Evolutionary conservation across 2,888 invertebrate species (phyloP), one percentile per base, ranked within the genome.

Genomic region (Trissolcus brochymenae): DNA sequence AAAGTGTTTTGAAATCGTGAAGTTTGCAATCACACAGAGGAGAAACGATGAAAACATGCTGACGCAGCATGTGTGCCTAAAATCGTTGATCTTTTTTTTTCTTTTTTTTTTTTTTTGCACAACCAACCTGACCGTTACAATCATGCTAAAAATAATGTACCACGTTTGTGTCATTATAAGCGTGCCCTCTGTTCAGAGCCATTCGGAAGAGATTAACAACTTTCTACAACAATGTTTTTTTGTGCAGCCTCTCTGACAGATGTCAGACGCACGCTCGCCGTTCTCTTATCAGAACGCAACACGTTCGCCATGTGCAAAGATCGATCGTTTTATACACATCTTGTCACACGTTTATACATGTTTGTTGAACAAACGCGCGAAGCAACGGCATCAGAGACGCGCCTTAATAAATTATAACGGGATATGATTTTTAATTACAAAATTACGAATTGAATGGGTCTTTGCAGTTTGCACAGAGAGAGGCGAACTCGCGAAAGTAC

Each of bases 371-470:
- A 43, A 19, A 19, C 3, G 21, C 3, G 21, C 17, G 49, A 3
- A 57, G 55, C 17, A 70, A 56, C 25, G 35, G 49, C 55, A n/a
- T n/a, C n/a, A n/a, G n/a, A 25, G 53, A 7, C 51, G 70, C 56
- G 62, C 16, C 14, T 46, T 2, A 16, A 46, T n/a, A 46, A 46
- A 46, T 53, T 53, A 14, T 14, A 17, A 40, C 50, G 25, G 17
- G 25, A 62, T 46, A 59, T 57, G 74, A 67, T 11, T 67, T 74
- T 57, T 74, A 74, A 67, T 67, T 74, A 74, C n/a, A n/a, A 62
- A 68, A 62, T 62, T 74, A 68, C 54, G 75, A 75, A 68, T 75
- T 68, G 75, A 75, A 68, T 59, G 68, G 59, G 62, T 59, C 64
- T 50, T 40, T 55, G 68, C 19, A 54, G 67, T 57, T 51, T 35